phyloP scores from a whole-genome alignment of 2,888 invertebrate genomes.

The Erebia palarica region DNA sequence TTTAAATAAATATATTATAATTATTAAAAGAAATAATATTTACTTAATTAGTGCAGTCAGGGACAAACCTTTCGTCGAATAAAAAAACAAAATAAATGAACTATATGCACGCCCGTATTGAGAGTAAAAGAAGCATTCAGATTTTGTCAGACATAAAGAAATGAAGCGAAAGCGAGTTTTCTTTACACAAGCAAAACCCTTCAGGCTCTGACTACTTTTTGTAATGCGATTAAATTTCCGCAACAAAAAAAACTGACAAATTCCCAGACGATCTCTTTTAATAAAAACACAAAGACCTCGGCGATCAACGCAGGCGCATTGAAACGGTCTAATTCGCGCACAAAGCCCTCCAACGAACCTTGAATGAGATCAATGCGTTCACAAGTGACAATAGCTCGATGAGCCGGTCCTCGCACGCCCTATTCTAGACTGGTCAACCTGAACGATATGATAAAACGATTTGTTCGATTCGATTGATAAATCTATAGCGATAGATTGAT shows the following conservation, averaged over 20 bases:
- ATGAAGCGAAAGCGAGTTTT: no score
- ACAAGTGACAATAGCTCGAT: constrained; percentile 19
- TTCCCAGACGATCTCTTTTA: constrained; percentile 33
- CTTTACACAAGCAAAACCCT: not conserved
- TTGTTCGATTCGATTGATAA: not conserved
- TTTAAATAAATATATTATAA: no score
- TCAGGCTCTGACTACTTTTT: not conserved
- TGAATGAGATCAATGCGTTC: constrained; percentile 31
- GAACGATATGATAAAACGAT: constrained; percentile 19
- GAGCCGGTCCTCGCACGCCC: constrained; percentile 27
- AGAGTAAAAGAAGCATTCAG: no score
- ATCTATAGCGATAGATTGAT: no score
- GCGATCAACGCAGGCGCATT: constrained; percentile 38
- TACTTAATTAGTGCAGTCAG: no score
- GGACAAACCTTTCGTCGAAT: no score
- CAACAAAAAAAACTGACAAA: constrained; percentile 12
- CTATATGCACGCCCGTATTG: no score
- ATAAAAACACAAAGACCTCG: constrained; percentile 21
- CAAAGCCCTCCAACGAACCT: constrained; percentile 31
- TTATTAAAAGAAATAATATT: no score
- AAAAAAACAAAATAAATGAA: no score
- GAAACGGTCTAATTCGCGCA: constrained; percentile 34
- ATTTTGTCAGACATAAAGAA: no score
- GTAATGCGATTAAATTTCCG: constrained; percentile 7
- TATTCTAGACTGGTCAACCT: constrained; percentile 31